Evolutionary conservation across 2,888 invertebrate species (phyloP), one percentile per base, ranked within the genome.

Genomic region (Cryptus armator): DNA sequence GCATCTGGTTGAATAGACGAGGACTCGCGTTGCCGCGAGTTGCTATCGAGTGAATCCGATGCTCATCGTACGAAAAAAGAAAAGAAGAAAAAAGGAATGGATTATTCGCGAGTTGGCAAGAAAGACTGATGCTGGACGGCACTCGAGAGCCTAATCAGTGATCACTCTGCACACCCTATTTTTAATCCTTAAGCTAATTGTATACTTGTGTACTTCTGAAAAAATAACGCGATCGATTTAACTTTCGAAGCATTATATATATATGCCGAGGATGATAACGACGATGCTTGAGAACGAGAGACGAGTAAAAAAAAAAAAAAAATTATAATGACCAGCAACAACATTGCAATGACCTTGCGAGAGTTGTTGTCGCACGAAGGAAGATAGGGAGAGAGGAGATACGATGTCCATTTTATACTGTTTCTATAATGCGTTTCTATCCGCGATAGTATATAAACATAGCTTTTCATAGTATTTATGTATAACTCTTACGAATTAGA

Each of bases 1-100:
- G 97, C 3, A 95, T 97, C 78, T 97, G 97, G 97, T 94, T 97
- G 90, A 96, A 96, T 94, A 93, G 93, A 89, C 92, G 93, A 87
- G 93, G 93, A 71, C 86, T 93, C 77, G 89, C 93, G 88, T 89
- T 92, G 88, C 89, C 93, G 43, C 91, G 92, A 46, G 91, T 93
- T 16, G 90, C 92, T 75, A 93, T 92, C 78, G 92, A 93, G 90
- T 92, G 92, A 92, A 90, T 59, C 64, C 16, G 62, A 75, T 46
- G 70, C 44, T 56, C 75, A 86, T 74, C 82, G 70, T 87, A 78
- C 71, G 85, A 53, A 85, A 84, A 76, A 59, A 87, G 16, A 24
- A 53, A 68, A 37, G 56, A 72, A 77, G 46, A 86, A 66, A 62
- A 59, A 66, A 19, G 37, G 83, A 64, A 64, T 56, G 80, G 79